Evolutionary conservation across 2,888 invertebrate species (phyloP).

Genomic region (Hyppa rectilinea): DNA sequence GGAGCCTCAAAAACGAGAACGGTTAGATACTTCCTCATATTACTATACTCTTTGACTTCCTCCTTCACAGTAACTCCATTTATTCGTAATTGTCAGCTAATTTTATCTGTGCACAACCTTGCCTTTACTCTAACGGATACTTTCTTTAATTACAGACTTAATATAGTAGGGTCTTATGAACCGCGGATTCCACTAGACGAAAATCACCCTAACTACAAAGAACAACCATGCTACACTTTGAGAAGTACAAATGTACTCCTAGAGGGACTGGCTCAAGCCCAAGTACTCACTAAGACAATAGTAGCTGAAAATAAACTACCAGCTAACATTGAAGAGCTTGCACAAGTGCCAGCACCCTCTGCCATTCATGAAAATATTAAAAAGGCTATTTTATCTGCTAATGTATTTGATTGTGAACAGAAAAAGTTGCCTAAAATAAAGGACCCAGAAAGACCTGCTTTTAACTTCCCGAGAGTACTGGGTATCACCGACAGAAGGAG

Average conservation of each 20-base stretch:
- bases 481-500: conserved; percentile 94
- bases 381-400: conserved; percentile 92
- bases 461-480: conserved; percentile 93
- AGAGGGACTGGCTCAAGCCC: conserved; percentile 94
- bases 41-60: too few relatives aligned
- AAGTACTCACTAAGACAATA: conserved; percentile 95
- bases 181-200: conserved; percentile 85
- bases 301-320: conserved; percentile 92
- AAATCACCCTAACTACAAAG: conserved; percentile 92
- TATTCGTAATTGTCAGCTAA: not conserved
- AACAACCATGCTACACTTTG: conserved; percentile 91
- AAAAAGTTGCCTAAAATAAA: conserved; percentile 94
- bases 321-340: conserved; percentile 88
- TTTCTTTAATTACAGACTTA: conserved; percentile 75
- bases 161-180: conserved; percentile 86
- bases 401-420: conserved; percentile 95
- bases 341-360: conserved; percentile 87
- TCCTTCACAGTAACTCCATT: not conserved
- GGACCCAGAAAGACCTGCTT: conserved; percentile 93
- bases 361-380: conserved; percentile 91
- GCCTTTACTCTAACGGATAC: not conserved
- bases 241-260: conserved; percentile 92
- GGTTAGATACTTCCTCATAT: conserved; percentile 71
- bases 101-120: not conserved
- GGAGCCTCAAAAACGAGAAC: conserved; percentile 77